phyloP scores from a whole-genome alignment of 2,797 vertebrate species.

The Gymnothorax javanicus region DNA sequence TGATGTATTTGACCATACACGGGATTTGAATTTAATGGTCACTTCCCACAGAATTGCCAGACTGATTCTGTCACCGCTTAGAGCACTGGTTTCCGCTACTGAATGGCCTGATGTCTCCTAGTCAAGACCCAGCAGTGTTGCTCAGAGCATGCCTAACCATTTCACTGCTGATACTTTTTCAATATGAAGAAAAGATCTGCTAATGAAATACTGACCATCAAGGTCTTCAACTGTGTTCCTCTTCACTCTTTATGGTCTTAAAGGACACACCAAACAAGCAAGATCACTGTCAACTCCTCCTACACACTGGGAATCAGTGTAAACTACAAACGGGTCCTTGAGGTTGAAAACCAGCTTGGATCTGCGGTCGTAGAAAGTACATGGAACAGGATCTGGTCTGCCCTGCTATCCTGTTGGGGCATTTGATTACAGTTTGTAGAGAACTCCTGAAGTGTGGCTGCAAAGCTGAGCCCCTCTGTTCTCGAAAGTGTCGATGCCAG shows the following conservation, averaged over 20 bases:
- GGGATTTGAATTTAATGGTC: too few relatives aligned
- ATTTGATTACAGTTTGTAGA: slow-evolving; percentile 10
- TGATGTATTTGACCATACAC: too few relatives aligned
- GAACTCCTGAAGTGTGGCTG: too few relatives aligned
- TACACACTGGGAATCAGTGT: not conserved
- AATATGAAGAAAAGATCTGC: not conserved
- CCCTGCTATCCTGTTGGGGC: slow-evolving; percentile 21
- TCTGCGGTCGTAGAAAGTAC: not conserved
- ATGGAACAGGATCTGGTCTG: not conserved
- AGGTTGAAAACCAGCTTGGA: not conserved
- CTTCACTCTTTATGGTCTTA: not conserved
- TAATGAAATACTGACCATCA: not conserved
- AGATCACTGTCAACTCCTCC: not conserved
- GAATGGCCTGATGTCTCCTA: not conserved
- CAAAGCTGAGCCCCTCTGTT: too few relatives aligned
- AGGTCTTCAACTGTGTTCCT: not conserved
- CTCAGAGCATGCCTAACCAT: slow-evolving; percentile 1
- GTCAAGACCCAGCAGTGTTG: not conserved
- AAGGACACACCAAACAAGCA: not conserved
- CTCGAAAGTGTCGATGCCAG: too few relatives aligned
- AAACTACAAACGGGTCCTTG: not conserved
- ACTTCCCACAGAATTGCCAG: not conserved
- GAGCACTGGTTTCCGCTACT: not conserved
- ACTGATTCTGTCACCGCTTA: not conserved
- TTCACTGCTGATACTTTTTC: slow-evolving; percentile 1